Percentiles rank a stretch among this genome's conserved stretches.
Conservation (phyloP, 2,888 invertebrate species). For the Drosophila ustulata region DNA sequence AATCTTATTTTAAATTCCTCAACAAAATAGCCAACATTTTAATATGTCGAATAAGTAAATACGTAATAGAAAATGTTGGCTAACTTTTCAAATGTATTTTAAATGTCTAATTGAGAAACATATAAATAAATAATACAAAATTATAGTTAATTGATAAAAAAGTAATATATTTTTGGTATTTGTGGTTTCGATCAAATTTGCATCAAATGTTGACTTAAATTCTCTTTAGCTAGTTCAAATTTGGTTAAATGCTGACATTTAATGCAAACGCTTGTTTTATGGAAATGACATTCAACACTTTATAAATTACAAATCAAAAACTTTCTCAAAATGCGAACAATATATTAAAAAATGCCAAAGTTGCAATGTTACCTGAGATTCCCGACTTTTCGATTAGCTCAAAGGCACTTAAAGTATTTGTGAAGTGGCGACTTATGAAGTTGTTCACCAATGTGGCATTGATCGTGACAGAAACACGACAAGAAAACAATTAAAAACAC, state of each 20-base stretch:
- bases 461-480: conserved; percentile 7
- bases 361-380: neutral
- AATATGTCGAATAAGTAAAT: no score
- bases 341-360: neutral
- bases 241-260: neutral
- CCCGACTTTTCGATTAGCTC: neutral
- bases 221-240: neutral
- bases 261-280: neutral
- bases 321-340: neutral
- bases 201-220: neutral
- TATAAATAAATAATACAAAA: no score
- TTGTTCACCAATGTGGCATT: neutral
- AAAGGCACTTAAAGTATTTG: neutral
- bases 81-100: no score
- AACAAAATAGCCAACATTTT: no score
- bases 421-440: neutral
- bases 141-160: no score
- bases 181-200: neutral
- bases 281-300: neutral
- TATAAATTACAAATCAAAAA: neutral
- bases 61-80: no score
- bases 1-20: no score
- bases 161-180: no score
- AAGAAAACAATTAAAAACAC: conserved; percentile 33
- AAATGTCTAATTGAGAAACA: no score